Conservation (phyloP, 2,797 vertebrate species). For the Rhinoraja longicauda region DNA sequence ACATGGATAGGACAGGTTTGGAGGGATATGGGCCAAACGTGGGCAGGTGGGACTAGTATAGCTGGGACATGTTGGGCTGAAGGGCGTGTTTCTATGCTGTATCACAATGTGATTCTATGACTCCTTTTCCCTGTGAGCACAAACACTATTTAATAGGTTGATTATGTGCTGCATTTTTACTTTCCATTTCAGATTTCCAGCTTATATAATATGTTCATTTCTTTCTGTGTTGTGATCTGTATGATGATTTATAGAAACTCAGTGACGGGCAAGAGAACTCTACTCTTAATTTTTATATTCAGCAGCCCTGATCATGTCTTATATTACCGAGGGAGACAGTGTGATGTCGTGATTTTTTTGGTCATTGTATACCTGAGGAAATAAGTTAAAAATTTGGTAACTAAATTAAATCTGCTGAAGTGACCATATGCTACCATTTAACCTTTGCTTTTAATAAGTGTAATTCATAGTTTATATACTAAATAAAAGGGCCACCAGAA, state of each 20-base stretch:
- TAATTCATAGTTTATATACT: slow-evolving; percentile 6
- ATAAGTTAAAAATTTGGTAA: neutral
- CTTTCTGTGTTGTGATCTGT: neutral
- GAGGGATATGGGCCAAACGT: too few relatives aligned
- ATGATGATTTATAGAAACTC: neutral
- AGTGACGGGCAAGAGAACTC: neutral
- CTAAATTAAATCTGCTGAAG: neutral
- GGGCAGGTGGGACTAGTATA: too few relatives aligned
- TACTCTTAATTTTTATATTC: neutral
- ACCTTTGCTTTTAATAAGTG: slow-evolving; percentile 9
- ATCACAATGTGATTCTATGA: too few relatives aligned
- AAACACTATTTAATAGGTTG: too few relatives aligned
- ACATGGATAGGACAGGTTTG: too few relatives aligned
- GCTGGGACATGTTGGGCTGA: too few relatives aligned
- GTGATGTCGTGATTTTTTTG: neutral
- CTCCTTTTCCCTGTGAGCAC: too few relatives aligned
- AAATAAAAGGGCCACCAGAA: slow-evolving; percentile 11
- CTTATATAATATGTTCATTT: too few relatives aligned
- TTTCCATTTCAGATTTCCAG: too few relatives aligned
- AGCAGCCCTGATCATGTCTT: neutral
- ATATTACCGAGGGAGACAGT: neutral
- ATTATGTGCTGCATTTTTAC: too few relatives aligned
- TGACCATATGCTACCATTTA: neutral
- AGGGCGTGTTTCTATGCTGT: too few relatives aligned
- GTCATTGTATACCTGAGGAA: neutral